A percentile compares a stretch with the other conserved stretches of the same genome.
These are phyloP conservation scores for Solenopsis invicta DNA, from an alignment of 1,140 invertebrate species.

Conservation along the genomic window DNA sequence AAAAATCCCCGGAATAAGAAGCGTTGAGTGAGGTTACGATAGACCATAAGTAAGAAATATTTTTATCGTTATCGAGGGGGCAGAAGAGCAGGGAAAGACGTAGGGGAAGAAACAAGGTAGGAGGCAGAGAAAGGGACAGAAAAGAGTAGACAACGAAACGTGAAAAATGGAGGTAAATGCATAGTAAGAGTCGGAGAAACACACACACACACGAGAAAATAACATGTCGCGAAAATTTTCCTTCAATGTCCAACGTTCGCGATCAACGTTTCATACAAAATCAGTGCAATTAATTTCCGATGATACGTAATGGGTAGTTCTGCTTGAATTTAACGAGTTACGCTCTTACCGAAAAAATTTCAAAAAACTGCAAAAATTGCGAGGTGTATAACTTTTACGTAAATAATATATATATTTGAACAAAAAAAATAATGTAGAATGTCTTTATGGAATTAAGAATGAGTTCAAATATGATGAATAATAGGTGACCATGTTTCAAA, in stretches of 20 bases:
- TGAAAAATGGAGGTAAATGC: neutral
- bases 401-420: neutral
- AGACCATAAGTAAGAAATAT: slow-evolving; percentile 53
- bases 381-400: neutral
- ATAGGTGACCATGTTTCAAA: neutral
- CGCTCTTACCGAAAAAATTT: neutral
- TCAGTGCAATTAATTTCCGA: neutral
- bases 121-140: neutral
- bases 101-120: neutral
- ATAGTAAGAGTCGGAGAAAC: neutral
- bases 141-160: neutral
- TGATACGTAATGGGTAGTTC: neutral
- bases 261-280: neutral
- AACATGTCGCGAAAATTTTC: slow-evolving; percentile 6
- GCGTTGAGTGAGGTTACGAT: slow-evolving; percentile 52
- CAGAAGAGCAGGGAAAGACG: neutral
- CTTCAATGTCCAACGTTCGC: neutral
- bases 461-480: neutral
- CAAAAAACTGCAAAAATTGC: neutral
- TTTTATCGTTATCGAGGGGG: slow-evolving; percentile 36
- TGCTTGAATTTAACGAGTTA: neutral
- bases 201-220: too few relatives aligned
- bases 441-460: neutral
- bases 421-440: neutral
- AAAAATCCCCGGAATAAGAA: slow-evolving; percentile 52